phyloP scores from a whole-genome alignment of 2,113 vertebrate species.

The Nicator chloris region DNA sequence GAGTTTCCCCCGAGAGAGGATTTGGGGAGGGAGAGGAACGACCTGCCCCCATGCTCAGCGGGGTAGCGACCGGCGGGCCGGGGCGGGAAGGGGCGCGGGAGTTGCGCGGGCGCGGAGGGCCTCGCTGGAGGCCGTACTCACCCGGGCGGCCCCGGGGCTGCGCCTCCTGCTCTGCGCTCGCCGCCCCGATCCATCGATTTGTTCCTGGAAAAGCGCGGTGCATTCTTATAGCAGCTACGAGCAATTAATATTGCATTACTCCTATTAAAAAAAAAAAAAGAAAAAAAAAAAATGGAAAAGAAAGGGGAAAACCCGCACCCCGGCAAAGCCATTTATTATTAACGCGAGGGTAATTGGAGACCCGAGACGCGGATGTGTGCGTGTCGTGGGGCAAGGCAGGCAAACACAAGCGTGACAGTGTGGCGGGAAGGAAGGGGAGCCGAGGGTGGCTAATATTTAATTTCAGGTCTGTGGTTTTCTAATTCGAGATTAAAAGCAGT shows the following conservation, averaged over 20 bases:
- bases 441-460: conserved; percentile 73
- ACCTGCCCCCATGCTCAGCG: neutral
- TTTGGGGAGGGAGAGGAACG: neutral
- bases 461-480: conserved; percentile 86
- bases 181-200: conserved; percentile 74
- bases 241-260: conserved; percentile 91
- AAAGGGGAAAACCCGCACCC: conserved; percentile 20
- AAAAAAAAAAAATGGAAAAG: neutral
- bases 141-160: neutral
- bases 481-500: conserved; percentile 92
- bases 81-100: neutral
- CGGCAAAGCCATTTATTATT: conserved; percentile 74
- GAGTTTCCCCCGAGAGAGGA: too few relatives aligned
- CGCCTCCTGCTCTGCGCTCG: conserved; percentile 24
- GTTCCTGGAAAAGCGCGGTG: conserved; percentile 76
- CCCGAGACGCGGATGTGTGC: conserved; percentile 35
- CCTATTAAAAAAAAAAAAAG: conserved; percentile 27
- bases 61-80: neutral
- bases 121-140: neutral
- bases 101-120: neutral
- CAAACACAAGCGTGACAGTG: conserved; percentile 62
- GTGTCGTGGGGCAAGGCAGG: conserved; percentile 40
- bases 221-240: conserved; percentile 84
- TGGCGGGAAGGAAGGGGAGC: conserved; percentile 62
- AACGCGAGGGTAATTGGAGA: conserved; percentile 72